phyloP scores from a whole-genome alignment of 2,797 vertebrate species.

The Anguilla megastoma region DNA sequence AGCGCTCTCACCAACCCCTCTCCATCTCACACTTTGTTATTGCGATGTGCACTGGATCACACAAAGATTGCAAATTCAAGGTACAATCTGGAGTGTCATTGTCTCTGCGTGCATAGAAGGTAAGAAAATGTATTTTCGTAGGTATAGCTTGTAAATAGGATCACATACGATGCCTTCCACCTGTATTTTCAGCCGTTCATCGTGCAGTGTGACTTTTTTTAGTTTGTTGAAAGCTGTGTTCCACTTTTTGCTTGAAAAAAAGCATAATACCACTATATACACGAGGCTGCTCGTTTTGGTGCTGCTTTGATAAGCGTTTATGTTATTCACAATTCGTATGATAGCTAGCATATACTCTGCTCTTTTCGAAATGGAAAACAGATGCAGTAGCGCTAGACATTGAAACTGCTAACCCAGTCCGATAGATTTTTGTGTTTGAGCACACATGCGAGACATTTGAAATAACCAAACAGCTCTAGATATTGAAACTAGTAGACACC shows the following conservation, averaged over 20 bases:
- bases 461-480: neutral
- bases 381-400: neutral
- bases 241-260: neutral
- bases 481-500: neutral
- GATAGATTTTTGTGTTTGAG: neutral
- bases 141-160: neutral
- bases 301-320: neutral
- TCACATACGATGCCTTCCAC: neutral
- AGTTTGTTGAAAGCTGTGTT: constrained; percentile 12
- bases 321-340: neutral
- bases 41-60: constrained; percentile 51
- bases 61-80: constrained; percentile 12
- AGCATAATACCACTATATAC: neutral
- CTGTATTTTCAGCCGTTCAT: constrained; percentile 4
- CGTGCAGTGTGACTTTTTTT: constrained; percentile 8
- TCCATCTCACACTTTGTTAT: constrained; percentile 54
- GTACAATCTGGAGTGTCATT: constrained; percentile 8
- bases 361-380: neutral
- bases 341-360: neutral
- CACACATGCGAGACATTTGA: neutral
- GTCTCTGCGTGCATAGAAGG: constrained; percentile 5
- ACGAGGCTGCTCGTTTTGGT: neutral
- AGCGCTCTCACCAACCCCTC: constrained; percentile 32
- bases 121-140: constrained; percentile 12
- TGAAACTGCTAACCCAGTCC: neutral